phyloP scores from a whole-genome alignment of 2,797 vertebrate species.

The Mormyrus hasselquistii region DNA sequence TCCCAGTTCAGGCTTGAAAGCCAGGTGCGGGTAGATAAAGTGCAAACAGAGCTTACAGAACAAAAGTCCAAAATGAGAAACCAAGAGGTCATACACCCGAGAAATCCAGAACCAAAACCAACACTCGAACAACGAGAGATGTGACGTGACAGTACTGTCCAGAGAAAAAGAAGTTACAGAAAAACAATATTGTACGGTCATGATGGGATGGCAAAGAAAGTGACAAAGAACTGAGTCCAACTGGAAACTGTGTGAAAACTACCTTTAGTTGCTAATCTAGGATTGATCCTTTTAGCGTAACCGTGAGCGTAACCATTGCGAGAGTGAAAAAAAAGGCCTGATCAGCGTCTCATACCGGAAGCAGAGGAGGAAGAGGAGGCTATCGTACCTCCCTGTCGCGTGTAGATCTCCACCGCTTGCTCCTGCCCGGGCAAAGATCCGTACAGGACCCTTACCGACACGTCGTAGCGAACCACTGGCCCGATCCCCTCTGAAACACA shows the following conservation, averaged over 20 bases:
- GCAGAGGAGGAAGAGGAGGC: not conserved
- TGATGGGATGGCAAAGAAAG: not conserved
- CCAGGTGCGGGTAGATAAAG: not conserved
- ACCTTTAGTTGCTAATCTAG: not conserved
- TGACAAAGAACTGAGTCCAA: not conserved
- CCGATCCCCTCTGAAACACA: slow-evolving; percentile 35
- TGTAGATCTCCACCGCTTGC: slow-evolving; percentile 27
- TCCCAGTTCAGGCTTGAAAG: not conserved
- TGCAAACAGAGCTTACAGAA: not conserved
- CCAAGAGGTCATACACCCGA: not conserved
- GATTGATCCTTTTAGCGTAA: not conserved
- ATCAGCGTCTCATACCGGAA: not conserved
- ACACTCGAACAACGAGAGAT: not conserved
- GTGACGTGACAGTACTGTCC: not conserved
- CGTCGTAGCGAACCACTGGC: slow-evolving; percentile 37
- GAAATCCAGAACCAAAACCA: not conserved
- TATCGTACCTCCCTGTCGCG: slow-evolving; percentile 42
- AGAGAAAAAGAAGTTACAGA: not conserved
- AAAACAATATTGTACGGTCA: not conserved
- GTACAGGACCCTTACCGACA: slow-evolving; percentile 34
- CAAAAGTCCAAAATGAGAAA: not conserved
- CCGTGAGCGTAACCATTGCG: not conserved
- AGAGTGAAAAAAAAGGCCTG: not conserved
- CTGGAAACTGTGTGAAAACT: not conserved
- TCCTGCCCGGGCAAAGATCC: not conserved